Percentiles rank a stretch among this genome's conserved stretches.
Conservation (phyloP, 35 echinoderm and acorn worm genomes). For the Lytechinus variegatus region DNA sequence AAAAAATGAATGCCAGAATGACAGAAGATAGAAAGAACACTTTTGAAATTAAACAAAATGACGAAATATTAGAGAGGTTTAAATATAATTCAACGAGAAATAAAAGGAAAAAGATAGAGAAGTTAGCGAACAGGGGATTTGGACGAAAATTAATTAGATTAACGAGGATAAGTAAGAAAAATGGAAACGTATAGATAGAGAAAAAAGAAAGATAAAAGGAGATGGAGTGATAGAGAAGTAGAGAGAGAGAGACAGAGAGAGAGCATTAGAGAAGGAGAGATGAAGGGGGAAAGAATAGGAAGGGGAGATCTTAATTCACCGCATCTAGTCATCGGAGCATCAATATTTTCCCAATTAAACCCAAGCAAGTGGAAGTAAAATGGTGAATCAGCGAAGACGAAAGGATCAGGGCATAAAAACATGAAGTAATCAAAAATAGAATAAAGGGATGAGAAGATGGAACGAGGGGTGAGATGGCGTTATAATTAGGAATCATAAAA, state of each 20-base stretch:
- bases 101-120: not conserved
- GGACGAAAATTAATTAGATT: not conserved
- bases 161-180: not conserved
- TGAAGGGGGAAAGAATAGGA: not conserved
- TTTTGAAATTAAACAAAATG: too few relatives aligned
- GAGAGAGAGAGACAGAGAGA: not conserved
- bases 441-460: too few relatives aligned
- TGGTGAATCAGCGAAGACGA: not conserved
- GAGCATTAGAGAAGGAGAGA: not conserved
- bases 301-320: not conserved
- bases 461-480: too few relatives aligned
- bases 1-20: too few relatives aligned
- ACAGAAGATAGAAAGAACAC: too few relatives aligned
- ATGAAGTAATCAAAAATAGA: not conserved
- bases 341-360: constrained; percentile 2
- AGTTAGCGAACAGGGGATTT: not conserved
- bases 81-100: not conserved
- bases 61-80: too few relatives aligned
- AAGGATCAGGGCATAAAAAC: not conserved
- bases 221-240: not conserved
- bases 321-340: not conserved
- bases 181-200: not conserved
- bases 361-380: not conserved
- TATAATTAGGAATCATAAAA: too few relatives aligned
- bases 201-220: not conserved